Percentiles rank a stretch among this genome's conserved stretches.
phyloP scores from a whole-genome alignment of 1,140 invertebrate genomes.

The Cheumatopsyche charites region DNA sequence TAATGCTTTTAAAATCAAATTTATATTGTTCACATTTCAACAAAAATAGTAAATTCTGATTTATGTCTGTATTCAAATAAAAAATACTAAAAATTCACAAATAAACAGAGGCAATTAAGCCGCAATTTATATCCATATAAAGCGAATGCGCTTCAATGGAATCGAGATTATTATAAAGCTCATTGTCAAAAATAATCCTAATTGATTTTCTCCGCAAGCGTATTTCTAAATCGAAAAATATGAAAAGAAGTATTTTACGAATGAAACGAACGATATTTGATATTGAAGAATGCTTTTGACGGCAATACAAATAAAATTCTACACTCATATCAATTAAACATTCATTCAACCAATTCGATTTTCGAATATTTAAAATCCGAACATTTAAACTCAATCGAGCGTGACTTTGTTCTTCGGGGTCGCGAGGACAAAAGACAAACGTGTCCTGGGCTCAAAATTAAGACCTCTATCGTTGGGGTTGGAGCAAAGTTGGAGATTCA shows the following conservation, averaged over 20 bases:
- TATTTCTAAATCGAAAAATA: slow-evolving; percentile 16
- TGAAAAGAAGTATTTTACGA: slow-evolving; percentile 17
- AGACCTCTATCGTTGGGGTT: not conserved
- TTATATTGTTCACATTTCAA: too few species aligned
- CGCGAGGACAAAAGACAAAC: not conserved
- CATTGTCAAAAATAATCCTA: slow-evolving; percentile 24
- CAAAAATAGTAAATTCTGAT: too few species aligned
- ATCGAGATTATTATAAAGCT: not conserved
- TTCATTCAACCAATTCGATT: too few species aligned
- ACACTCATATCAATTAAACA: too few species aligned
- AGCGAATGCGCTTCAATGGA: not conserved
- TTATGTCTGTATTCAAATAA: too few species aligned
- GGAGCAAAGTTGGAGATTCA: not conserved
- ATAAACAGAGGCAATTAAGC: not conserved
- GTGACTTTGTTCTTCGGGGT: too few species aligned
- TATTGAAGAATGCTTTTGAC: slow-evolving; percentile 12
- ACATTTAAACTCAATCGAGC: too few species aligned
- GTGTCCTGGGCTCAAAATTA: slow-evolving; percentile 14
- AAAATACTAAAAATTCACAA: not conserved
- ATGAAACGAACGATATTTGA: slow-evolving; percentile 15
- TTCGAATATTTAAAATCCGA: too few species aligned
- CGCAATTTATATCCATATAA: slow-evolving; percentile 2
- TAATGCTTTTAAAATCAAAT: too few species aligned
- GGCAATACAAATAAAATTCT: not conserved
- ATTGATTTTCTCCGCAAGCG: slow-evolving; percentile 6